A percentile compares a stretch with the other conserved stretches of the same genome.
These are phyloP conservation scores for Galerucella pusilla DNA, from an alignment of 2,888 invertebrate genomes.

Conservation along the genomic window DNA sequence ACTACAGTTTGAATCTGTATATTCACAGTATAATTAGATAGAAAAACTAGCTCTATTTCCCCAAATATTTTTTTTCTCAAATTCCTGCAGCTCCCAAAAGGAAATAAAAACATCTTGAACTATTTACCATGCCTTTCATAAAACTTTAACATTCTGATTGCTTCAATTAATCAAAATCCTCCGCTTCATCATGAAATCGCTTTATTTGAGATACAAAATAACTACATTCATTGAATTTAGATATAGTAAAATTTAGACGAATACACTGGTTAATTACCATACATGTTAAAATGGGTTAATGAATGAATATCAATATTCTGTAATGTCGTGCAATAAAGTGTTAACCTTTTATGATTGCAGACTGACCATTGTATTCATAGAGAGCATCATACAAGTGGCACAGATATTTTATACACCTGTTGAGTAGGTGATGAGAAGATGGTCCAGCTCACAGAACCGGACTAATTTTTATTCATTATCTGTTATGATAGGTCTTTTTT, in stretches of 20 bases:
- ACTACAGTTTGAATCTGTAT: too few species aligned
- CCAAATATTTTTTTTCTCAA: too few species aligned
- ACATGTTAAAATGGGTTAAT: conserved; percentile 30
- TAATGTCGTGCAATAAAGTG: conserved; percentile 25
- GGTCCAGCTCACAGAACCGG: conserved; percentile 1
- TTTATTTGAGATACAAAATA: conserved; percentile 6
- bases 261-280: conserved; percentile 20
- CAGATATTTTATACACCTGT: conserved; percentile 11
- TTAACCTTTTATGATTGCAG: background rate
- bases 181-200: background rate
- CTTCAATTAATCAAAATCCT: background rate
- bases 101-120: too few species aligned
- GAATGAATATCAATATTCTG: conserved; percentile 26
- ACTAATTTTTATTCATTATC: too few species aligned
- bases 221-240: conserved; percentile 5
- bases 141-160: background rate
- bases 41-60: too few species aligned
- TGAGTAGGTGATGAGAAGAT: conserved; percentile 5
- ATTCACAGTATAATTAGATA: too few species aligned
- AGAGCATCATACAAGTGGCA: conserved; percentile 12
- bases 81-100: too few species aligned
- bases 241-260: background rate
- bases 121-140: background rate
- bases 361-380: conserved; percentile 24
- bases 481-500: too few species aligned